A percentile compares a stretch with the other conserved stretches of the same genome.
These are phyloP conservation scores for Leptoteleia sp. DNA, from an alignment of 1,140 invertebrate species.

Conservation along the genomic window DNA sequence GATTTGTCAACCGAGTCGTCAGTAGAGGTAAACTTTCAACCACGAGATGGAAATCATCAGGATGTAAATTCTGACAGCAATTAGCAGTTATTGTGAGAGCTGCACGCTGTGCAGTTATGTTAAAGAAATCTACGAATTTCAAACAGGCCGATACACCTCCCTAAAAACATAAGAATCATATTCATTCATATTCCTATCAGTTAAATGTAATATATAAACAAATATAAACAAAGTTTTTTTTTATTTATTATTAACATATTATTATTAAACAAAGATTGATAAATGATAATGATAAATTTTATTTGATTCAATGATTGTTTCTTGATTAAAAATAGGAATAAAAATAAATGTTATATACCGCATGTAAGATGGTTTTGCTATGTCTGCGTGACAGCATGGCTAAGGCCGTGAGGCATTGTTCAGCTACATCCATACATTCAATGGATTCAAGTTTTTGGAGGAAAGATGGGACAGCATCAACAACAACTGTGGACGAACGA, in stretches of 20 bases:
- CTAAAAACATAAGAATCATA: slow-evolving; percentile 80
- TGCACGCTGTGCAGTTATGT: slow-evolving; percentile 96
- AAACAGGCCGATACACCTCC: slow-evolving; percentile 96
- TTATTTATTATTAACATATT: too few relatives aligned
- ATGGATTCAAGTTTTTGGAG: slow-evolving; percentile 98
- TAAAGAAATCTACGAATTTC: slow-evolving; percentile 98
- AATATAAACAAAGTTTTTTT: too few relatives aligned
- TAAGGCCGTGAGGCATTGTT: slow-evolving; percentile 96
- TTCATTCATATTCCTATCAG: too few relatives aligned
- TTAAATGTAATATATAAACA: too few relatives aligned
- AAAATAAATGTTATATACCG: too few relatives aligned
- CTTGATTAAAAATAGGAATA: too few relatives aligned
- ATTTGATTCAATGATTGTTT: too few relatives aligned
- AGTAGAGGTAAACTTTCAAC: slow-evolving; percentile 93
- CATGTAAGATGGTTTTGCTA: slow-evolving; percentile 97
- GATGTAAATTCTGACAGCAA: slow-evolving; percentile 96
- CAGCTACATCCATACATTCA: slow-evolving; percentile 99
- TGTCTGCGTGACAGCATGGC: slow-evolving; percentile 98
- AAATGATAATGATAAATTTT: too few relatives aligned
- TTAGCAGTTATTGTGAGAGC: slow-evolving; percentile 97
- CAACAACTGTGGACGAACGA: slow-evolving; percentile 96
- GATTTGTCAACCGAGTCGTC: slow-evolving; percentile 92
- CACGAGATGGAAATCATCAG: slow-evolving; percentile 96
- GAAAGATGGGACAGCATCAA: slow-evolving; percentile 98
- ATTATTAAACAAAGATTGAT: too few relatives aligned